phyloP scores from a whole-genome alignment of 1,140 invertebrate genomes.

The Coenobita brevimanus region DNA sequence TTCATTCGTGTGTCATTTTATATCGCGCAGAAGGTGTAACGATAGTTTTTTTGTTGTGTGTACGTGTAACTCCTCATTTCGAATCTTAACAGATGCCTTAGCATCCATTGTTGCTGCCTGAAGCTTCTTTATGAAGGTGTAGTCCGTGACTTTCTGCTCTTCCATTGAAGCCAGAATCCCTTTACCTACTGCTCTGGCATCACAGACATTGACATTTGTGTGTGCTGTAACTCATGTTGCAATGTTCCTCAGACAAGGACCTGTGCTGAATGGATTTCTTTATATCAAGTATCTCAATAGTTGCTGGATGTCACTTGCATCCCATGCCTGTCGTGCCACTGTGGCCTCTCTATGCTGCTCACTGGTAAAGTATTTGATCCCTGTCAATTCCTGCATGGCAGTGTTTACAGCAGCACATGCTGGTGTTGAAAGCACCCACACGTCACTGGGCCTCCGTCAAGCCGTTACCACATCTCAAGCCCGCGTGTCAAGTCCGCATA shows the following conservation, averaged over 20 bases:
- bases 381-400: conserved; percentile 2
- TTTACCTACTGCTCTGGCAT: not conserved
- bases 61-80: too few species aligned
- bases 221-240: not conserved
- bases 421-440: conserved; percentile 1
- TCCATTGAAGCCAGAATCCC: not conserved
- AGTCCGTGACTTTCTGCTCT: not conserved
- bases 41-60: too few species aligned
- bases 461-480: too few species aligned
- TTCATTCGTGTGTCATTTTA: too few species aligned
- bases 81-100: conserved; percentile 2
- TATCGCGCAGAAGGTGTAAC: too few species aligned
- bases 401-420: not conserved
- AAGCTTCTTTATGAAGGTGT: not conserved
- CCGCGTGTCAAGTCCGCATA: too few species aligned
- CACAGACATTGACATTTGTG: not conserved
- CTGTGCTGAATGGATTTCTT: not conserved
- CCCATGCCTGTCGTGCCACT: not conserved
- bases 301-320: too few species aligned
- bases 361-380: not conserved
- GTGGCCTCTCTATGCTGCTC: too few species aligned
- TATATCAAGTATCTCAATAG: not conserved
- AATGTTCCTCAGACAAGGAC: not conserved
- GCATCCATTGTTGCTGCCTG: not conserved
- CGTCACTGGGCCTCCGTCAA: too few species aligned